Percentiles rank a stretch among this genome's conserved stretches.
phyloP scores from a whole-genome alignment of 2,113 vertebrate genomes.

The Conger conger region DNA sequence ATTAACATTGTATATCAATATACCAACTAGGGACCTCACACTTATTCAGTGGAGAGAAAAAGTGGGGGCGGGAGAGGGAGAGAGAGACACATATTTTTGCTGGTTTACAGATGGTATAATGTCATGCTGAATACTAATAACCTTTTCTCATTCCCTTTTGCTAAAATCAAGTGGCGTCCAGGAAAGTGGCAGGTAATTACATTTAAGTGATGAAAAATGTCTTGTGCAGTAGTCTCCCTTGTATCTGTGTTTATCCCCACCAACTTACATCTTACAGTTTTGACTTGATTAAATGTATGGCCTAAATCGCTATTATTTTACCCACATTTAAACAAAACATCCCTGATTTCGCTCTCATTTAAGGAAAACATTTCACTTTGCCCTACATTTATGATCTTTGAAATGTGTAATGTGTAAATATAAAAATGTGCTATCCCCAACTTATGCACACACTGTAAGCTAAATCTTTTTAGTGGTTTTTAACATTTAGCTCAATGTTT shows the following conservation, averaged over 20 bases:
- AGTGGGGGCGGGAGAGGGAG: background rate
- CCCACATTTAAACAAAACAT: background rate
- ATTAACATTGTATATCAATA: background rate
- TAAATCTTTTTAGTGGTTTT: no score
- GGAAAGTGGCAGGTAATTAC: constrained; percentile 80
- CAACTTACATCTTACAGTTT: constrained; percentile 1
- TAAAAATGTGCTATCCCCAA: no score
- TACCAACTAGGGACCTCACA: background rate
- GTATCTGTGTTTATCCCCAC: constrained; percentile 27
- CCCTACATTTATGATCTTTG: no score
- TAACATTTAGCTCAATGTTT: no score
- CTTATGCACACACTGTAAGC: no score
- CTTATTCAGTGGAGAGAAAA: no score
- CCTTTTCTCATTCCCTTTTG: constrained; percentile 38
- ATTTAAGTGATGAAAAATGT: constrained; percentile 26
- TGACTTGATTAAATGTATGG: background rate
- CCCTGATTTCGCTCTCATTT: no score
- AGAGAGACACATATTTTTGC: background rate
- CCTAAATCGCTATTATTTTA: constrained; percentile 17
- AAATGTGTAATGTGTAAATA: no score
- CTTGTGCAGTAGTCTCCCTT: constrained; percentile 2
- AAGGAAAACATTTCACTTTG: no score
- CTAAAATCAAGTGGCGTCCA: constrained; percentile 76
- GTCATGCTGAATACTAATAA: constrained; percentile 23
- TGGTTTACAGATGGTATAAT: background rate